phyloP scores from a whole-genome alignment of 53 echinoderm and acorn worm genomes.

The Paracentrotus lividus region DNA sequence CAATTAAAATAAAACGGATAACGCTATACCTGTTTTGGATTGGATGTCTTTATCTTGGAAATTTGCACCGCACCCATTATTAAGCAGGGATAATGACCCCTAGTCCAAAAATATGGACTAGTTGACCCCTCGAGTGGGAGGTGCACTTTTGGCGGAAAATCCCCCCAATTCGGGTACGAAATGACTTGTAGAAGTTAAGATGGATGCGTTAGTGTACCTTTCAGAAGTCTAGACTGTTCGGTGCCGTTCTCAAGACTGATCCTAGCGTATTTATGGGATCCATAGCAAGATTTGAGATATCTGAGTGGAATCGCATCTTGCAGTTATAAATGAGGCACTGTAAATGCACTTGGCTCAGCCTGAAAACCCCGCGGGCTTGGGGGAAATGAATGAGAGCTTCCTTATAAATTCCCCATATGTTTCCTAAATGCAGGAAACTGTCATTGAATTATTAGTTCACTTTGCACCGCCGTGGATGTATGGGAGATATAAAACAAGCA shows the following conservation, averaged over 20 bases:
- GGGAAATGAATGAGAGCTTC: slow-evolving; percentile 48
- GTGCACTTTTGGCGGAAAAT: slow-evolving; percentile 27
- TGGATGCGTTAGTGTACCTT: not conserved
- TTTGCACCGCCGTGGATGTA: not conserved
- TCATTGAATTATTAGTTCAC: slow-evolving; percentile 58
- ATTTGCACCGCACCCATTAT: slow-evolving; percentile 1
- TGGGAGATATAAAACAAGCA: slow-evolving; percentile 2
- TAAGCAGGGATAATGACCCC: not conserved
- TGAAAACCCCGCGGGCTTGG: slow-evolving; percentile 12
- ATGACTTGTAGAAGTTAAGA: not conserved
- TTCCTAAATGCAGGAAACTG: slow-evolving; percentile 8
- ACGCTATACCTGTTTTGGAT: slow-evolving; percentile 14
- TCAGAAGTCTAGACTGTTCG: slow-evolving; percentile 33
- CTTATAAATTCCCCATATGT: slow-evolving; percentile 38
- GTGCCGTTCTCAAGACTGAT: not conserved
- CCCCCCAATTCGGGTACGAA: not conserved
- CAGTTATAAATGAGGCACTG: slow-evolving; percentile 34
- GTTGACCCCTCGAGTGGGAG: not conserved
- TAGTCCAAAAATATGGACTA: not conserved
- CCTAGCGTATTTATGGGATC: slow-evolving; percentile 24
- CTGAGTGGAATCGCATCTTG: not conserved
- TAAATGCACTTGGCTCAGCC: slow-evolving; percentile 36
- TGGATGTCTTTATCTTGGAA: not conserved
- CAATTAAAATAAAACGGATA: slow-evolving; percentile 67
- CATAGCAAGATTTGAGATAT: not conserved